Evolutionary conservation across 1,140 invertebrate genomes (phyloP).

Genomic region (Mizuhopecten yessoensis): DNA sequence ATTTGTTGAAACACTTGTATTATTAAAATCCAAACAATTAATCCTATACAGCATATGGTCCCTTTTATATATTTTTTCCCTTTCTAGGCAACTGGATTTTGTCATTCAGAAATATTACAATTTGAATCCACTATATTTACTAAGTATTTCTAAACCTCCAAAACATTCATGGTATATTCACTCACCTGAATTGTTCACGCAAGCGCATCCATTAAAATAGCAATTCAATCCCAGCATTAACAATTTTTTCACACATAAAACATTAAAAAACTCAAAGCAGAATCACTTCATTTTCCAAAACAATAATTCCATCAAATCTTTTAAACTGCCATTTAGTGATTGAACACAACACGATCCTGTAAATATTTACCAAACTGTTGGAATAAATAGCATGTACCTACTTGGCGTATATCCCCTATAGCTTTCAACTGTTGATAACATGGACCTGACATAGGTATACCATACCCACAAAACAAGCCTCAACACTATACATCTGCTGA

Average conservation of each 20-base stretch:
- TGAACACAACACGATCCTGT: neutral
- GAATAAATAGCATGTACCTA: slow-evolving; percentile 25
- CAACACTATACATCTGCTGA: slow-evolving; percentile 9
- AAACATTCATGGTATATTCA: neutral
- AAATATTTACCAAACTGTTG: neutral
- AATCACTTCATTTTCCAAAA: neutral
- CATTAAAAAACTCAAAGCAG: neutral
- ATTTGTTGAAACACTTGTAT: too few relatives aligned
- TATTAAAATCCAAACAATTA: too few relatives aligned
- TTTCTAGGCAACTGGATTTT: too few relatives aligned
- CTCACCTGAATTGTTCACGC: neutral
- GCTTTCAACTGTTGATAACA: neutral
- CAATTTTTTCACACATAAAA: neutral
- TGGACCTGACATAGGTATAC: slow-evolving; percentile 13
- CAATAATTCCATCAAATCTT: neutral
- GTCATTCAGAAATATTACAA: too few relatives aligned
- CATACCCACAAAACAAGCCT: slow-evolving; percentile 12
- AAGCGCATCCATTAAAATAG: neutral
- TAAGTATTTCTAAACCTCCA: too few relatives aligned
- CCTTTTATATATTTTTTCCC: too few relatives aligned
- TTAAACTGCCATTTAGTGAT: neutral
- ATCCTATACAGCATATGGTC: too few relatives aligned
- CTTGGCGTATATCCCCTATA: neutral
- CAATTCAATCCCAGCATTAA: neutral
- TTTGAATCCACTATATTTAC: too few relatives aligned